Evolutionary conservation across 2,113 vertebrate species (phyloP).

Genomic region (Eolophus roseicapilla): DNA sequence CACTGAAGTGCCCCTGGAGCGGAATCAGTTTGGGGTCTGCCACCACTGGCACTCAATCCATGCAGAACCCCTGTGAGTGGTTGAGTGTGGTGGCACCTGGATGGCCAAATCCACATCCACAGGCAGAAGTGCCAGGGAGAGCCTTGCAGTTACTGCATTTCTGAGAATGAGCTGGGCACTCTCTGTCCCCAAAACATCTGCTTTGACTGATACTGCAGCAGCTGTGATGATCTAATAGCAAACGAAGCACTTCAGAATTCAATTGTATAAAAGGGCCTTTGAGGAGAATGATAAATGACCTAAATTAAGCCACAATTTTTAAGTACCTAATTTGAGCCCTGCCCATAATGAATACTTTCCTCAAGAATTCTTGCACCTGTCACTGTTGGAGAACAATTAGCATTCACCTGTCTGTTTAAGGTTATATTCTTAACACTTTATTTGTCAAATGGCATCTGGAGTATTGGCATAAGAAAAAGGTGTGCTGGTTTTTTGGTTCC

Average conservation of each 20-base stretch:
- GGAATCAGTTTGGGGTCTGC: conserved; percentile 17
- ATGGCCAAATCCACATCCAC: neutral
- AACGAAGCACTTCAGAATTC: conserved; percentile 74
- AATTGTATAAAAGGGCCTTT: conserved; percentile 74
- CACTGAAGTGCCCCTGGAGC: neutral
- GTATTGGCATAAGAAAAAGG: neutral
- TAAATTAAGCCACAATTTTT: conserved; percentile 76
- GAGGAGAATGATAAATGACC: conserved; percentile 79
- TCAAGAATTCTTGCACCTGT: conserved; percentile 75
- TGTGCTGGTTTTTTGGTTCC: neutral
- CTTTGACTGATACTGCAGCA: conserved; percentile 73
- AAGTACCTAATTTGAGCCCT: conserved; percentile 75
- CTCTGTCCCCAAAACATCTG: conserved; percentile 75
- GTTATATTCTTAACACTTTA: conserved; percentile 7
- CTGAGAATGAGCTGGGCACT: conserved; percentile 53
- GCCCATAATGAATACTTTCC: conserved; percentile 63
- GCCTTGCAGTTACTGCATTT: conserved; percentile 17
- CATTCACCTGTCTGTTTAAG: conserved; percentile 28
- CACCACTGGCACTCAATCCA: neutral
- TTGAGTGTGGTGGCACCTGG: conserved; percentile 51
- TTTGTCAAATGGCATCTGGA: conserved; percentile 34
- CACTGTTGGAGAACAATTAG: conserved; percentile 55
- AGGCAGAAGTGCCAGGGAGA: conserved; percentile 56
- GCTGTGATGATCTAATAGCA: conserved; percentile 77
- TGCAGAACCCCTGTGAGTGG: neutral